These are phyloP conservation scores for Apostichopus californicus DNA, from an alignment of 35 echinoderm and acorn worm genomes.

Conservation along the genomic window DNA sequence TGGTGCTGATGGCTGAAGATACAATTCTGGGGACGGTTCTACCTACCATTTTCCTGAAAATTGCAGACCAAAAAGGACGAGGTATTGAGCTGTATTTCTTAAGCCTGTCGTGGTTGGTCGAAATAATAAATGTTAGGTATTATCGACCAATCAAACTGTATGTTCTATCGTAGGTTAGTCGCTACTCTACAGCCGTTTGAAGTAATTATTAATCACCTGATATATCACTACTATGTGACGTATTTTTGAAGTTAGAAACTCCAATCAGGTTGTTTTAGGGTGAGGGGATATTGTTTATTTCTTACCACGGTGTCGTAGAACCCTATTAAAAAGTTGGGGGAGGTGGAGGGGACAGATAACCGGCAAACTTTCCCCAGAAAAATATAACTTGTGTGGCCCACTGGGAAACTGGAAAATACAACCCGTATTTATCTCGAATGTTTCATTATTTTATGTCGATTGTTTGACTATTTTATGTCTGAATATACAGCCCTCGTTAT, in stretches of 20 bases:
- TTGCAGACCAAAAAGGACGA: neutral
- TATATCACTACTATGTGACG: neutral
- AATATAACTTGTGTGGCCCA: too few species aligned
- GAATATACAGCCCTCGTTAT: too few species aligned
- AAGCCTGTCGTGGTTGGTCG: neutral
- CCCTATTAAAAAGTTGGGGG: too few species aligned
- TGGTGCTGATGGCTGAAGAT: neutral
- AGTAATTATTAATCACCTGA: neutral
- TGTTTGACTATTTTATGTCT: too few species aligned
- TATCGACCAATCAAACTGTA: neutral
- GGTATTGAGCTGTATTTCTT: neutral
- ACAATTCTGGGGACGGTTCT: neutral
- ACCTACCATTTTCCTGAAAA: neutral
- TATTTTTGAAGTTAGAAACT: neutral
- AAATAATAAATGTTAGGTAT: neutral
- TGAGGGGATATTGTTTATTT: too few species aligned
- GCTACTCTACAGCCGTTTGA: neutral
- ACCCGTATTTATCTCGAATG: too few species aligned
- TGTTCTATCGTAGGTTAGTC: neutral
- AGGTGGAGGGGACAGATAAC: too few species aligned
- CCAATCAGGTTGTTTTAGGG: neutral
- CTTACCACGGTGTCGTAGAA: too few species aligned
- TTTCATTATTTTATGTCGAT: too few species aligned
- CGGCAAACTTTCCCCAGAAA: too few species aligned
- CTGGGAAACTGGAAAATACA: too few species aligned